Base-by-base conservation (phyloP, 1,140 invertebrate genomes). In the Heliothis subflexa region DNA sequence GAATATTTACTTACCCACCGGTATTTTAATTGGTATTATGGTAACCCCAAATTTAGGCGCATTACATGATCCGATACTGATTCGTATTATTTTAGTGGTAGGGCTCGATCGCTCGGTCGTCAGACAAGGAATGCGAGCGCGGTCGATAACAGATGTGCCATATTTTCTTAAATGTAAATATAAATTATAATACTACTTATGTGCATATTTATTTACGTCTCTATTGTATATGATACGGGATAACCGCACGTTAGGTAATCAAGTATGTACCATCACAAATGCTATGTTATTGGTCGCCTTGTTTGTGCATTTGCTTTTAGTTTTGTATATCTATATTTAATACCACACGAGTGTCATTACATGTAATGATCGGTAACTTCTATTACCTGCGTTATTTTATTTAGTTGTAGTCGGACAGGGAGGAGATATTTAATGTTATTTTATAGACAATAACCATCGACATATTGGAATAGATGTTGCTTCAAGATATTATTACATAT, bases 1-100 rank as follows among this genome's bases (percentile, higher is more conserved):
- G 87, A 91, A 91, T 92, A 88, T 88, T 83, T 91, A 89, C 84
- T 89, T 94, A 93, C 93, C 93, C 93, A 93, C 93, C 93, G 93
- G 89, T 94, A 94, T 93, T 93, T 87, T 94, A 94, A 94, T 94
- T 94, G 93, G 93, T 94, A 93, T 94, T 93, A 89, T 90, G 79
- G 84, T 86, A 82, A 82, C 87, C 84, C 86, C 66, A 89, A 92
- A 91, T 88, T 88, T 88, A 86, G 85, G 86, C 87, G 87, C 88
- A 89, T 86, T 85, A 83, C 78, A 81, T 83, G 74, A 82, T 79
- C 84, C 81, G 76, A 85, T 85, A 83, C 80, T 84, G 79, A 82
- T 80, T 80, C 25, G 71, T 71, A 80, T 68, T 79, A 78, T 75
- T 78, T 79, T 78, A 79, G 74, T 66, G 59, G 62, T 87, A 84